Conservation (phyloP, 2,113 vertebrate species). For the Ictidomys tridecemlineatus region DNA sequence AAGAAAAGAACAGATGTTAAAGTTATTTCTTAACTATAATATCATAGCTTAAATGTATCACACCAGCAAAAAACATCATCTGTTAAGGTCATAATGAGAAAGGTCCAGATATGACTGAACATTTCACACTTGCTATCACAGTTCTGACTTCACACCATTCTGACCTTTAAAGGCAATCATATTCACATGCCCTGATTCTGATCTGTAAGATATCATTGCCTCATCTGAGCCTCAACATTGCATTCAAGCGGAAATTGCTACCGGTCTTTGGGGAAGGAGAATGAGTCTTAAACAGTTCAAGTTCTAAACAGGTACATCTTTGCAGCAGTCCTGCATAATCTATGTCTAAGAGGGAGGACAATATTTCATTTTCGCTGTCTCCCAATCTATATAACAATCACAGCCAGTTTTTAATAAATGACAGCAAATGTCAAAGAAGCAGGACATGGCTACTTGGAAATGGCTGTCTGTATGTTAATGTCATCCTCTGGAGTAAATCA, state of each 20-base stretch:
- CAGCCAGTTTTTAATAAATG: conserved; percentile 32
- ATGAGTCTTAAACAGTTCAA: background rate
- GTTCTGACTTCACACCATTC: background rate
- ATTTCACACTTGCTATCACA: background rate
- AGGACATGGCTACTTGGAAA: background rate
- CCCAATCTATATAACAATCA: conserved; percentile 20
- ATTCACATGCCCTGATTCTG: background rate
- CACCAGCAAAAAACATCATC: background rate
- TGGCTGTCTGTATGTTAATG: background rate
- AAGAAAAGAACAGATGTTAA: conserved; percentile 41
- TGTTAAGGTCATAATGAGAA: background rate
- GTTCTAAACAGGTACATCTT: background rate
- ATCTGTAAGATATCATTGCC: background rate
- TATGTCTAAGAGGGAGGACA: background rate
- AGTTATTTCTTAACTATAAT: background rate
- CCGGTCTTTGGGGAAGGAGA: background rate
- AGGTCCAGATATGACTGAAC: background rate
- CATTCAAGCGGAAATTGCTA: background rate
- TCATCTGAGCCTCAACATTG: background rate
- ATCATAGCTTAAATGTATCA: background rate
- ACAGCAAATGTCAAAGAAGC: conserved; percentile 53
- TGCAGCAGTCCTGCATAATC: background rate
- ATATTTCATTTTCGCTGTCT: background rate
- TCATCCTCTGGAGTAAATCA: conserved; percentile 31
- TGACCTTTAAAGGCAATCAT: background rate